Evolutionary conservation across 2,797 vertebrate species (phyloP), one percentile per base, ranked within the genome.

Genomic region (Cossypha heuglini): DNA sequence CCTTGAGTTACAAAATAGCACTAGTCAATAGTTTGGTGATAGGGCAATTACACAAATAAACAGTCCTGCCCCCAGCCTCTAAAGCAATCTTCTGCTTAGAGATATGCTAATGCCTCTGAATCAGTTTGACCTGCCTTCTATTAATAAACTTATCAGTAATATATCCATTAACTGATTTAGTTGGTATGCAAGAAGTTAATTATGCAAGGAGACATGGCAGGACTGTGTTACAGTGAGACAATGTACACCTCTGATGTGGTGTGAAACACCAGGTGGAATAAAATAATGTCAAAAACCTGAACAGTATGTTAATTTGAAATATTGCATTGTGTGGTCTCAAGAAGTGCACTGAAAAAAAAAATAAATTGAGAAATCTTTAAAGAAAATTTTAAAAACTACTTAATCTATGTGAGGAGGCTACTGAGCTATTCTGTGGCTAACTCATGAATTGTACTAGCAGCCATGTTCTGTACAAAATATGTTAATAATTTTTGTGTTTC

Each of bases 141-240:
- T 88, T 88, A 94, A 93, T 90, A 95, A 90, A 43, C 91, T 95
- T 94, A 96, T 90, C 96, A 89, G 77, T 54, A 64, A 91, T 94
- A 91, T 81, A 90, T 80, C 63, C 69, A 63, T 94, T 94, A 74
- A 67, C 93, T 91, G 91, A 83, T 94, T 80, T 88, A 86, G 76
- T 81, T 96, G 79, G 69, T 81, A 71, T 79, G 64, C 58, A 68
- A 89, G 64, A 90, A 42, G 75, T 95, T 93, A 95, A 94, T 96
- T 95, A 94, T 91, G 80, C 95, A 94, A 93, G 3, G 28, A 96
- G 80, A 84, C 81, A 68, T 22, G 72, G 75, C 67, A 95, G 48
- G 74, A 57, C 73, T 46, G 10, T 94, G 94, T 95, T 93, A 63
- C 22, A 18, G 78, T 29, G 85, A 96, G 94, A 96, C 93, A 95